Conservation (phyloP, 2,888 invertebrate species). For the Xestia sexstrigata region DNA sequence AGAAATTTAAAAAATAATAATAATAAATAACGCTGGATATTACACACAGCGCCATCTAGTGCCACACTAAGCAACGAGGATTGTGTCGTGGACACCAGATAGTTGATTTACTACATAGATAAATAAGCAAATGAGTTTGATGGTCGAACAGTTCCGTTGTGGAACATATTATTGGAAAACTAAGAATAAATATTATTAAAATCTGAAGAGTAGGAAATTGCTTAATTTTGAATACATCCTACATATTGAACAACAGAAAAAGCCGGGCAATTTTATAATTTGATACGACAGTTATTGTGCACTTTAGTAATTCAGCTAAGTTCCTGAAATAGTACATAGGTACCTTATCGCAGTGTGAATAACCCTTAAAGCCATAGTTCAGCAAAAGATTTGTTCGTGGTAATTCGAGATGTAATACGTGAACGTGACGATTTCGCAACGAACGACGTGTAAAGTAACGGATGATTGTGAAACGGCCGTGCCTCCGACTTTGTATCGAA, state of each 20-base stretch:
- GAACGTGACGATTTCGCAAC: constrained; percentile 43
- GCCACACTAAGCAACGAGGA: too few species aligned
- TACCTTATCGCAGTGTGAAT: not conserved
- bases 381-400: not conserved
- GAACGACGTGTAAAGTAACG: constrained; percentile 42
- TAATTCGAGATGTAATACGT: constrained; percentile 40
- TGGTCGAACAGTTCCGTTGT: not conserved
- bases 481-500: constrained; percentile 36
- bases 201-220: not conserved
- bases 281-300: not conserved
- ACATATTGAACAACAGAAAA: not conserved
- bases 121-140: not conserved
- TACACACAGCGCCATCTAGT: too few species aligned
- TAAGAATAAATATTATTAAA: not conserved
- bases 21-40: too few species aligned
- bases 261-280: not conserved
- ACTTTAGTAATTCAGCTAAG: not conserved
- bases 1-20: too few species aligned
- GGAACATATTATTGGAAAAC: not conserved
- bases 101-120: too few species aligned
- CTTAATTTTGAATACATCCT: not conserved
- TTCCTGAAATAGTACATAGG: not conserved
- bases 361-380: constrained; percentile 11
- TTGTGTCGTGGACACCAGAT: too few species aligned
- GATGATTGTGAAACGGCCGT: constrained; percentile 47